These are phyloP conservation scores for Clarias fuscus DNA, from an alignment of 2,797 vertebrate species.

Conservation along the genomic window DNA sequence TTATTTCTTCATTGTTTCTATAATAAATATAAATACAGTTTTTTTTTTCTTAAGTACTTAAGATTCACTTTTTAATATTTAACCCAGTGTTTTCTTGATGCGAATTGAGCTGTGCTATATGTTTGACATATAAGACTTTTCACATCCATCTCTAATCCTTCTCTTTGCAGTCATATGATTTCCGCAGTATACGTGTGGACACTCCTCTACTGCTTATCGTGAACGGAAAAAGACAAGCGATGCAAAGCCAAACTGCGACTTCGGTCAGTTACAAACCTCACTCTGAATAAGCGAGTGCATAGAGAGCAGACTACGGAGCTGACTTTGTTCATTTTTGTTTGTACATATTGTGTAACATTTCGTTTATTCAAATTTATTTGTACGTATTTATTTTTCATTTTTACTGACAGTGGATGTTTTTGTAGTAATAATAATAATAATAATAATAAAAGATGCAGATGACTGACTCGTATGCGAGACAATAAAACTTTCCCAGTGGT, in stretches of 20 bases:
- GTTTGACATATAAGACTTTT: background rate
- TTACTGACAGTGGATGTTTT: slow-evolving; percentile 31
- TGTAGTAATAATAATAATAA: slow-evolving; percentile 19
- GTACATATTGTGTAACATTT: slow-evolving; percentile 61
- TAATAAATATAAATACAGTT: too few species aligned
- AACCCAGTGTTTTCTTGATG: background rate
- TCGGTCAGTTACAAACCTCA: slow-evolving; percentile 83
- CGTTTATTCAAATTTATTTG: slow-evolving; percentile 50
- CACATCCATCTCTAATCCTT: slow-evolving; percentile 6
- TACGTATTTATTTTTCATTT: slow-evolving; percentile 67
- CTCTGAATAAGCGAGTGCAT: slow-evolving; percentile 69
- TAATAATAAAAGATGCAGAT: slow-evolving; percentile 3
- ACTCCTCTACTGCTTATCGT: slow-evolving; percentile 86
- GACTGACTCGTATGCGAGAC: slow-evolving; percentile 32
- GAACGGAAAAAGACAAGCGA: slow-evolving; percentile 84
- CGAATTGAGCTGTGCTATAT: background rate
- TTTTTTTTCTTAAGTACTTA: background rate
- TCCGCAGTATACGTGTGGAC: slow-evolving; percentile 87
- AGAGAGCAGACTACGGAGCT: slow-evolving; percentile 23
- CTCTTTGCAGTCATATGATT: slow-evolving; percentile 77
- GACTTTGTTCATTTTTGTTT: slow-evolving; percentile 52
- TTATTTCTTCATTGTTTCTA: background rate
- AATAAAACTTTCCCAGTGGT: slow-evolving; percentile 47
- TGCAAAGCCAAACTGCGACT: slow-evolving; percentile 81
- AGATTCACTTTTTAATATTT: background rate